Conservation (phyloP, 2,113 vertebrate species). For the Malurus elegans region DNA sequence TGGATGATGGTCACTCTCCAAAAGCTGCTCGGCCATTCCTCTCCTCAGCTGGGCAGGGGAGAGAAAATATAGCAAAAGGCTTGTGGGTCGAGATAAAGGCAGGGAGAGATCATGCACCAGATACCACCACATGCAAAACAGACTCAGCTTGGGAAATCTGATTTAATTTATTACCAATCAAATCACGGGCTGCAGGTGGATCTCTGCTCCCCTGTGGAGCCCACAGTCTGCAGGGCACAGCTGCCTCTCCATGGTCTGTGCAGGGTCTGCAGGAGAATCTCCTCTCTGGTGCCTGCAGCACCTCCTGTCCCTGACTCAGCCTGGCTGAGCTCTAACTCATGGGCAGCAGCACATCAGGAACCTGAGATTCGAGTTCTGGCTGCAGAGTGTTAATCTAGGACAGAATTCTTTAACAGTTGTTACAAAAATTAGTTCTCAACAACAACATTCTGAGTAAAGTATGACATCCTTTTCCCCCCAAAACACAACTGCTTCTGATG, state of each 20-base stretch:
- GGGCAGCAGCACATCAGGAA: not conserved
- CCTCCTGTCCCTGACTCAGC: not conserved
- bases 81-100: accelerated
- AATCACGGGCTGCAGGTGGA: not conserved
- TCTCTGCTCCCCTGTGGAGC: not conserved
- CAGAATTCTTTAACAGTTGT: not conserved
- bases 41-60: not conserved
- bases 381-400: not conserved
- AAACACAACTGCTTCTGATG: not conserved
- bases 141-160: not conserved
- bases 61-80: not conserved
- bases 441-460: not conserved
- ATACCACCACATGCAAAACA: not conserved
- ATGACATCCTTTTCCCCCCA: accelerated
- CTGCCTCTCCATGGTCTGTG: not conserved
- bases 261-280: not conserved
- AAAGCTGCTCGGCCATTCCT: not conserved
- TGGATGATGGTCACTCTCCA: not conserved
- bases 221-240: not conserved
- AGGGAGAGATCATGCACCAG: not conserved
- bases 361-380: not conserved
- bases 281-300: accelerated
- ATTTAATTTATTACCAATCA: not conserved
- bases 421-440: not conserved
- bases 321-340: not conserved